Conservation (phyloP, 2,888 invertebrate species). For the Mylabris sibirica region DNA sequence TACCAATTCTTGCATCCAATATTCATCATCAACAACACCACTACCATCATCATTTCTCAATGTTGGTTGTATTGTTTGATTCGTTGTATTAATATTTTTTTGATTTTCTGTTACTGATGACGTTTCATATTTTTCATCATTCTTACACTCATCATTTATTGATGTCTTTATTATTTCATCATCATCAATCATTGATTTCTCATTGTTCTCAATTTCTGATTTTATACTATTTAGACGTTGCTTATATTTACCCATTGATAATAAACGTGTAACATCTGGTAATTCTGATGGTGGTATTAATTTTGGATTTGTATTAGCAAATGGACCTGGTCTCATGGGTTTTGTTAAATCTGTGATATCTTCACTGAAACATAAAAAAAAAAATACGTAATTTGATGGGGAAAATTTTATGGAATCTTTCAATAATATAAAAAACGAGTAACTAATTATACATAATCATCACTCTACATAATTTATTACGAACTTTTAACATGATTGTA, state of each 20-base stretch:
- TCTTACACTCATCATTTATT: background rate
- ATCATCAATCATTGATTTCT: background rate
- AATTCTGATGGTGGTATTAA: constrained; percentile 21
- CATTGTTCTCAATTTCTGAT: constrained; percentile 13
- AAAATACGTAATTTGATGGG: background rate
- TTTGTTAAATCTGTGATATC: constrained; percentile 32
- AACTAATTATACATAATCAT: no score
- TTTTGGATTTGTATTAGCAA: constrained; percentile 29
- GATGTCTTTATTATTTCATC: background rate
- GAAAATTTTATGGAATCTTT: background rate
- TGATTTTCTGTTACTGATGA: constrained; percentile 19
- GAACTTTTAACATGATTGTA: no score
- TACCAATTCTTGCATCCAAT: constrained; percentile 35
- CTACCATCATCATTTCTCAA: constrained; percentile 13
- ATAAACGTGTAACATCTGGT: constrained; percentile 26
- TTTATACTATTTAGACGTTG: constrained; percentile 7
- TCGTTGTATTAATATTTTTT: constrained; percentile 2
- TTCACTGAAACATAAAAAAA: constrained; percentile 28
- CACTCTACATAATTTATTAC: no score
- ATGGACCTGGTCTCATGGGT: constrained; percentile 33
- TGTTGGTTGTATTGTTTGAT: constrained; percentile 18
- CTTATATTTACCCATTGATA: constrained; percentile 31
- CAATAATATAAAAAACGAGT: no score
- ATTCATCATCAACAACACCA: constrained; percentile 26
- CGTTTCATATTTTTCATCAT: background rate